Evolutionary conservation across 2,888 invertebrate genomes (phyloP), one percentile per base, ranked within the genome.

Genomic region (Encarsia formosa): DNA sequence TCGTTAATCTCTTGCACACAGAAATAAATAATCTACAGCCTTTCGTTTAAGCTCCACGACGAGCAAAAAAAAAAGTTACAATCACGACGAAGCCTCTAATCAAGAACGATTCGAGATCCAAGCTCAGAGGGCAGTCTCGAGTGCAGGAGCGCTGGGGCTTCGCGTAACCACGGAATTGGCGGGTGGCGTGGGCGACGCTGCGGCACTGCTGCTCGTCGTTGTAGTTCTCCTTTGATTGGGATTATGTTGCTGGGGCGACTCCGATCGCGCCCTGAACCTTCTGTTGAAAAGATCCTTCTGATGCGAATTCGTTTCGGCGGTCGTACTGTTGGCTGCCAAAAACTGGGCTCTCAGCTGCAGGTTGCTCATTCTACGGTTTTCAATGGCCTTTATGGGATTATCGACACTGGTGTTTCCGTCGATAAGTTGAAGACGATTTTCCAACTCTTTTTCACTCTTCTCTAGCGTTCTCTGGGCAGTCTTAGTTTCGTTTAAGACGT

Each of bases 41-140:
- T 9, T 53, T 53, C 48, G 52, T 18, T 48, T 39, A 29, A 24
- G 19, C 40, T 49, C 35, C 49, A 44, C 37, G 19, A 42, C 18
- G 32, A 24, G 35, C 8, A 16, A 16, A 50, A 18, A 32, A 45
- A 45, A 26, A 45, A n/a, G n/a, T n/a, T n/a, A n/a, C 19, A 5
- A 18, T 18, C 24, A 13, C n/a, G 20, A 38, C 16, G 20, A 13
- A 11, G 18, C n/a, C 13, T 34, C 34, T 5, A 11, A 11, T 5
- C 15, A 13, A 29, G 26, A 26, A 1, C 46, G 38, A 13, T 35
- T 37, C 37, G 38, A 20, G 26, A 19, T 5, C 11, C 2, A 34
- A 34, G 34, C 58, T 71, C 67, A 73, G 26, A 73, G 63, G 29
- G 73, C 73, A 35, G 73, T 74, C 57, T 73, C 73, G 35, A 74